A percentile compares a stretch with the other conserved stretches of the same genome.
Conservation (phyloP, 2,888 invertebrate genomes). For the Coecobrya sp. region DNA sequence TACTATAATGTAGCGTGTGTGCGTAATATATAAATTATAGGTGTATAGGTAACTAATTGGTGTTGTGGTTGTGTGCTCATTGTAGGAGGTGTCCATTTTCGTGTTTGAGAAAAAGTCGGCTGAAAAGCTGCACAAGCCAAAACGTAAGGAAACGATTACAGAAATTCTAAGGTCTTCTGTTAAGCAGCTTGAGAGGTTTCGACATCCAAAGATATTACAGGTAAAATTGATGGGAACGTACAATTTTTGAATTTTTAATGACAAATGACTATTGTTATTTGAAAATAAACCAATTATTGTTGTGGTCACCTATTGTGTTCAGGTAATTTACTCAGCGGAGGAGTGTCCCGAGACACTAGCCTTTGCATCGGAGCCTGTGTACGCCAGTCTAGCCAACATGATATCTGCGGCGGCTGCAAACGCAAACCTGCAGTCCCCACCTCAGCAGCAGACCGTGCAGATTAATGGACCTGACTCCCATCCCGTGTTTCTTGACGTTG, state of each 20-base stretch:
- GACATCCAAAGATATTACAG: conserved; percentile 94
- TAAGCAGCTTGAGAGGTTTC: conserved; percentile 93
- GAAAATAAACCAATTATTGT: too few species aligned
- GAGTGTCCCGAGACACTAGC: conserved; percentile 96
- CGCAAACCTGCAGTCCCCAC: conserved; percentile 86
- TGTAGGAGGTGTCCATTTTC: conserved; percentile 97
- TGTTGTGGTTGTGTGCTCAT: conserved; percentile 82
- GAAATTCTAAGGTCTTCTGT: conserved; percentile 95
- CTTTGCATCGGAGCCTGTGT: conserved; percentile 97
- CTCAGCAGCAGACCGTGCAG: conserved; percentile 87
- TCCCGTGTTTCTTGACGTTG: conserved; percentile 94
- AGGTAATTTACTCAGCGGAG: conserved; percentile 92
- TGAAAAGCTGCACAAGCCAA: conserved; percentile 97
- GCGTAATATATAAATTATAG: too few species aligned
- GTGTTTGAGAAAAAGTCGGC: conserved; percentile 97
- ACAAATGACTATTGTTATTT: too few species aligned
- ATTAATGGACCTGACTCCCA: conserved; percentile 74
- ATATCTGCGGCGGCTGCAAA: conserved; percentile 89
- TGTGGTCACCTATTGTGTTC: conserved; percentile 49
- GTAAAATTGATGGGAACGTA: too few species aligned
- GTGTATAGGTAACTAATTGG: background rate
- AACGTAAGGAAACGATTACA: conserved; percentile 96
- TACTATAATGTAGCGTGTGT: background rate
- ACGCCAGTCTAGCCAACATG: conserved; percentile 96
- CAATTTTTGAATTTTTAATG: too few species aligned